Conservation (phyloP, 2,113 vertebrate species). For the Empidonax traillii region DNA sequence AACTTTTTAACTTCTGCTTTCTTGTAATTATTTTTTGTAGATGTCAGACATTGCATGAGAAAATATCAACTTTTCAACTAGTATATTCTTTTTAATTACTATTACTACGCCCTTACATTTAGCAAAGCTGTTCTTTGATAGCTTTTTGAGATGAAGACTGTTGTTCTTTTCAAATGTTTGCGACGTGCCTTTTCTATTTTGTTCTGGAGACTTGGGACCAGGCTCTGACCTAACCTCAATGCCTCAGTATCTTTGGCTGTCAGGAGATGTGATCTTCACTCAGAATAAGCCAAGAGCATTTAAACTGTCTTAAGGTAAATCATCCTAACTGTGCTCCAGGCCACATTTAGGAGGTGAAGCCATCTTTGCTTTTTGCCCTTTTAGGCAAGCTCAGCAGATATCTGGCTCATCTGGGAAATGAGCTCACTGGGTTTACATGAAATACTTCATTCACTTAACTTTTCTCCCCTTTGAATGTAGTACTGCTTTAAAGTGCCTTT, state of each 20-base stretch:
- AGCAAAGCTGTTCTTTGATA: neutral
- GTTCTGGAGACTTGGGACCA: neutral
- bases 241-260: neutral
- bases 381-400: slow-evolving; percentile 33
- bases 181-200: neutral
- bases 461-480: neutral
- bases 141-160: neutral
- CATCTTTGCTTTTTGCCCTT: slow-evolving; percentile 33
- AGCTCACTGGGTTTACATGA: slow-evolving; percentile 32
- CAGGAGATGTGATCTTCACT: neutral
- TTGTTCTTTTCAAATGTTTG: neutral
- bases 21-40: neutral
- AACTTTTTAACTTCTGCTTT: neutral
- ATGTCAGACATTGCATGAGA: neutral
- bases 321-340: slow-evolving; percentile 34
- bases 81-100: neutral
- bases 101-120: neutral
- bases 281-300: slow-evolving; percentile 8
- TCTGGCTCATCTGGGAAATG: slow-evolving; percentile 36
- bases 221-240: neutral
- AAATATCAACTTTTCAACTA: neutral
- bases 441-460: slow-evolving; percentile 21
- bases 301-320: slow-evolving; percentile 42
- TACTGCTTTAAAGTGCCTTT: neutral
- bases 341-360: slow-evolving; percentile 36